phyloP scores from a whole-genome alignment of 2,888 invertebrate genomes.

The Unio delphinus region DNA sequence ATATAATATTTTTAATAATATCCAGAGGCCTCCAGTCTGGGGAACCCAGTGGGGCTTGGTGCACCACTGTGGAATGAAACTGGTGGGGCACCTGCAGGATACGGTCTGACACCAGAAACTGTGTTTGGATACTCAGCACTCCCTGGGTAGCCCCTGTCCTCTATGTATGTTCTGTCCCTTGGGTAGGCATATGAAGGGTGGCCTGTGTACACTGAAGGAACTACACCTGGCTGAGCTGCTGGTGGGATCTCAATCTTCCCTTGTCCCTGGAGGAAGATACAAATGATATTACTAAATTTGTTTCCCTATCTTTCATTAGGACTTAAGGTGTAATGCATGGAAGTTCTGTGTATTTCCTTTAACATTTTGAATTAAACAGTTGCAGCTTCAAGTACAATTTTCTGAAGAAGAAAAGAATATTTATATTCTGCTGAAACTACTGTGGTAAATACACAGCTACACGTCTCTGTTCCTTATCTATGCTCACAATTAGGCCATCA shows the following conservation, averaged over 20 bases:
- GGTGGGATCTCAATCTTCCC: slow-evolving; percentile 63
- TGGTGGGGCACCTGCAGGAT: slow-evolving; percentile 67
- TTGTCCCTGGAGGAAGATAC: slow-evolving; percentile 54
- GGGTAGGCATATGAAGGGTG: slow-evolving; percentile 70
- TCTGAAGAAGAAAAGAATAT: no score
- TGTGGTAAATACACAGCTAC: no score
- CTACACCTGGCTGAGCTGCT: slow-evolving; percentile 59
- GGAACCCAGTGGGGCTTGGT: slow-evolving; percentile 66
- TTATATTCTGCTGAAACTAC: no score
- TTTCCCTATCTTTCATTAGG: no score
- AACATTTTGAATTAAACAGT: no score
- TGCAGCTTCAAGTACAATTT: no score
- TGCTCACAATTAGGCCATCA: no score
- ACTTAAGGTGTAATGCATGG: no score
- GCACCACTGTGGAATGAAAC: slow-evolving; percentile 63
- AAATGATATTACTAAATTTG: background rate
- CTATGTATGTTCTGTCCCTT: slow-evolving; percentile 60
- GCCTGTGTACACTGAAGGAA: slow-evolving; percentile 68
- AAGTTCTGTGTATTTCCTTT: no score
- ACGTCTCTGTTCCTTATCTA: no score
- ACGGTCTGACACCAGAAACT: slow-evolving; percentile 37
- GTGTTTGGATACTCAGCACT: slow-evolving; percentile 46
- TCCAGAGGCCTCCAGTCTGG: slow-evolving; percentile 30
- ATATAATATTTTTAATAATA: no score
- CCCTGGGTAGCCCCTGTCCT: slow-evolving; percentile 65